Evolutionary conservation across 2,113 vertebrate species (phyloP).

Genomic region (Gobius niger): DNA sequence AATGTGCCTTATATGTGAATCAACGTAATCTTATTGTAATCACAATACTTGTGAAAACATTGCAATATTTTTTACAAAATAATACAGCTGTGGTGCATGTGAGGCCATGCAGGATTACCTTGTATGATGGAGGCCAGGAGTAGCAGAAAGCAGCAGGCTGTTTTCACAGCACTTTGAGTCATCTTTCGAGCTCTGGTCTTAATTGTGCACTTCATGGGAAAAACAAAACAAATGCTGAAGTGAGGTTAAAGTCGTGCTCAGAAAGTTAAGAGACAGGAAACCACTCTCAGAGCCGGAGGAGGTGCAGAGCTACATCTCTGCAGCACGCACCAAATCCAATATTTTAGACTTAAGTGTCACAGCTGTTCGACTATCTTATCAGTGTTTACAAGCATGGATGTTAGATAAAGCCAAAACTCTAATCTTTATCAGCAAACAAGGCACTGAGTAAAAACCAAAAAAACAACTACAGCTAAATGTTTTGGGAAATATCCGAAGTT

Average conservation of each 20-base stretch:
- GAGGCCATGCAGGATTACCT: conserved; percentile 56
- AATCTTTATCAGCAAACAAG: not conserved
- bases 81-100: too few species aligned
- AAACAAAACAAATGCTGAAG: conserved; percentile 14
- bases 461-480: not conserved
- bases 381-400: conserved; percentile 1
- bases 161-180: conserved; percentile 33
- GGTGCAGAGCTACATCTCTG: not conserved
- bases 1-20: too few species aligned
- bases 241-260: conserved; percentile 33
- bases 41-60: too few species aligned
- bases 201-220: conserved; percentile 33
- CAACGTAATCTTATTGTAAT: too few species aligned
- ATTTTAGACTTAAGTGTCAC: not conserved
- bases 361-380: not conserved
- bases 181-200: conserved; percentile 49
- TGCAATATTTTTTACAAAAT: too few species aligned
- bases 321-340: not conserved
- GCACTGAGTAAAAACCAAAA: not conserved
- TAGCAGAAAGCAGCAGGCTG: conserved; percentile 41
- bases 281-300: conserved; percentile 11
- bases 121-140: conserved; percentile 46
- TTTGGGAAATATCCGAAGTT: not conserved
- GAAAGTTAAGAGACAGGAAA: conserved; percentile 59
- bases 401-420: not conserved